These are phyloP conservation scores for Cosmia pyralina DNA, from an alignment of 2,888 invertebrate genomes.

Conservation along the genomic window DNA sequence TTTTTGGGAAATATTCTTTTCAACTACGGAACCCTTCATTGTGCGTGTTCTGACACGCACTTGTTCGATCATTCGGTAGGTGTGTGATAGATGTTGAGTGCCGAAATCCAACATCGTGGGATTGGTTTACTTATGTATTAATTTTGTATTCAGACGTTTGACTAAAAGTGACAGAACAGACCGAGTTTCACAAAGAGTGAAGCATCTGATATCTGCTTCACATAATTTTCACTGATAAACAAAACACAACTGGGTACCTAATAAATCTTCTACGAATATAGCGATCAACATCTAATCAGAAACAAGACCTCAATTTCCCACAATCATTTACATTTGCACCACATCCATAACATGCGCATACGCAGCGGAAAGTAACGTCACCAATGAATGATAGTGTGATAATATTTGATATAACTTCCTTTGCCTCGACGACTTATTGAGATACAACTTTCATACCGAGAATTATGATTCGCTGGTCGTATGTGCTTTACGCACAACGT, in stretches of 20 bases:
- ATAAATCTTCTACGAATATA: conserved; percentile 46
- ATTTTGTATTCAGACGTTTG: neutral
- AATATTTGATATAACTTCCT: conserved; percentile 67
- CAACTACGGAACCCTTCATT: too few relatives aligned
- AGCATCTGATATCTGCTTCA: too few relatives aligned
- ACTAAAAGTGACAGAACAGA: neutral
- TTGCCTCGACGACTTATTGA: conserved; percentile 50
- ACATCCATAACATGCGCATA: conserved; percentile 61
- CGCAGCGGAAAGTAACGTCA: conserved; percentile 61
- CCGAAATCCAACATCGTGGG: neutral
- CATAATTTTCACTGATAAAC: conserved; percentile 18
- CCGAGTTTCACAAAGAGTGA: too few relatives aligned
- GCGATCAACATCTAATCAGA: conserved; percentile 42
- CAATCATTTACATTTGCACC: conserved; percentile 64
- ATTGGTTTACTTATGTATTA: neutral
- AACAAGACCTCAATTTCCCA: conserved; percentile 54
- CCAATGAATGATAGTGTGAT: conserved; percentile 62
- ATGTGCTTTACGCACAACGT: conserved; percentile 55
- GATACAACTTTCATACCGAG: conserved; percentile 63
- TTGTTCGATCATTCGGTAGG: neutral
- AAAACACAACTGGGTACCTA: conserved; percentile 4
- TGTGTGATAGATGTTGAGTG: too few relatives aligned
- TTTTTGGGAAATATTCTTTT: too few relatives aligned
- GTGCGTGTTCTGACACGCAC: too few relatives aligned
- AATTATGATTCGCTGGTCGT: conserved; percentile 52